Conservation (phyloP, 2,113 vertebrate genomes). For the Nymphicus hollandicus region DNA sequence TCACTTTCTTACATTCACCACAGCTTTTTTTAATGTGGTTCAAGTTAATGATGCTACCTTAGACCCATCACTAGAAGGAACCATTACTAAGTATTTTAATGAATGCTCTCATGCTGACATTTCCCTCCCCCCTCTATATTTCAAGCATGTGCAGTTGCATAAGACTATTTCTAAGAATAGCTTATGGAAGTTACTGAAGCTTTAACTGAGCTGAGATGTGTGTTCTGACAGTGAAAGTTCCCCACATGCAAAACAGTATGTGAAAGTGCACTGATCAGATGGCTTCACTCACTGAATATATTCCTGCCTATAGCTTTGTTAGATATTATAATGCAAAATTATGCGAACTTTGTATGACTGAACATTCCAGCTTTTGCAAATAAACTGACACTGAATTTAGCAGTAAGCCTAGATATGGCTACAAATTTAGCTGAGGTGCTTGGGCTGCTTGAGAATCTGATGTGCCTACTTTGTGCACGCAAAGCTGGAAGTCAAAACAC, state of each 20-base stretch:
- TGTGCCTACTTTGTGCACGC: neutral
- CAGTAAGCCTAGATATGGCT: constrained; percentile 25
- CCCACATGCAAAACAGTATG: neutral
- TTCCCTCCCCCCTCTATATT: neutral
- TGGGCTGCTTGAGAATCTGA: neutral
- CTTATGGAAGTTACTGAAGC: neutral
- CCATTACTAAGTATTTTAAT: neutral
- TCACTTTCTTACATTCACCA: neutral
- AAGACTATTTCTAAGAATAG: neutral
- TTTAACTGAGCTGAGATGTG: neutral
- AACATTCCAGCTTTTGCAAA: constrained; percentile 28
- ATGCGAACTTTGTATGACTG: neutral
- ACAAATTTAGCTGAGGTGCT: neutral
- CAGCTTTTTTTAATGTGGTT: neutral
- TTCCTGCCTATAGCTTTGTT: constrained; percentile 3
- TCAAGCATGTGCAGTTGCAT: neutral
- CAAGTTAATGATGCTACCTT: neutral
- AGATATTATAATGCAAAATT: constrained; percentile 17
- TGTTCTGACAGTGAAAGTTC: constrained; percentile 29
- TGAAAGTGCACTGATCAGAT: constrained; percentile 27
- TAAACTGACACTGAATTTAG: constrained; percentile 19
- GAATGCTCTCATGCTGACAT: neutral
- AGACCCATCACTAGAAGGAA: neutral
- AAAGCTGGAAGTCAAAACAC: neutral
- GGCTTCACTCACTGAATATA: constrained; percentile 12